phyloP scores from a whole-genome alignment of 2,113 vertebrate species.

The Paratilapia polleni region DNA sequence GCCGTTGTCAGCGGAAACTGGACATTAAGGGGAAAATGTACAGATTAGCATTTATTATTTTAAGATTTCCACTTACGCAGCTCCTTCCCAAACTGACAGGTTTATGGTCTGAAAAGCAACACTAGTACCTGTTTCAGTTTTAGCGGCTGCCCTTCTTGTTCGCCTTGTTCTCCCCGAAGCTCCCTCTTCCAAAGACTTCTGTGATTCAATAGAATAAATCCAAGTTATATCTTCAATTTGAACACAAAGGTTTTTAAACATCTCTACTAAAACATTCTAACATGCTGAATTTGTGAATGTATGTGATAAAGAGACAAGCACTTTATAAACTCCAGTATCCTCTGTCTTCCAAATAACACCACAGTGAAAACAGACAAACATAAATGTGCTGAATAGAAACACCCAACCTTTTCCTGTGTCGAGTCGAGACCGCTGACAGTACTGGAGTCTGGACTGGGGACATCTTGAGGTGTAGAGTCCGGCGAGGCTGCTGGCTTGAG shows the following conservation, averaged over 20 bases:
- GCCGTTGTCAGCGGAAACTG: conserved; percentile 26
- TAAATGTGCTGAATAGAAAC: background rate
- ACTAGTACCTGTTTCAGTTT: conserved; percentile 16
- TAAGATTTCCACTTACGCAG: background rate
- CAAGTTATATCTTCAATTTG: background rate
- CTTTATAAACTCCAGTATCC: fast-evolving
- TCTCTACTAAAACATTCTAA: background rate
- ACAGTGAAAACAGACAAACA: background rate
- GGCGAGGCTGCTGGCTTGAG: background rate
- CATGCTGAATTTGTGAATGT: background rate
- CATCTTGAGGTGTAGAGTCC: background rate
- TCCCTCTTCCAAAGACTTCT: conserved; percentile 25
- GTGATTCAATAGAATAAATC: background rate
- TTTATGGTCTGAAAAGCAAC: background rate
- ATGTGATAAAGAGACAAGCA: background rate
- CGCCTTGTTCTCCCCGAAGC: background rate
- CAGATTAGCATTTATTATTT: background rate
- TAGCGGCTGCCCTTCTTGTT: background rate
- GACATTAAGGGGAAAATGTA: background rate
- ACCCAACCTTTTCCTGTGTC: background rate
- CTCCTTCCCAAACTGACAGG: background rate
- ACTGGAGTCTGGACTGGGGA: conserved; percentile 23
- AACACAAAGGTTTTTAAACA: background rate
- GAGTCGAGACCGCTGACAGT: background rate
- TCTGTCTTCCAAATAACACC: too few species aligned